Conservation (phyloP, 2,113 vertebrate species). For the Ciconia boyciana region DNA sequence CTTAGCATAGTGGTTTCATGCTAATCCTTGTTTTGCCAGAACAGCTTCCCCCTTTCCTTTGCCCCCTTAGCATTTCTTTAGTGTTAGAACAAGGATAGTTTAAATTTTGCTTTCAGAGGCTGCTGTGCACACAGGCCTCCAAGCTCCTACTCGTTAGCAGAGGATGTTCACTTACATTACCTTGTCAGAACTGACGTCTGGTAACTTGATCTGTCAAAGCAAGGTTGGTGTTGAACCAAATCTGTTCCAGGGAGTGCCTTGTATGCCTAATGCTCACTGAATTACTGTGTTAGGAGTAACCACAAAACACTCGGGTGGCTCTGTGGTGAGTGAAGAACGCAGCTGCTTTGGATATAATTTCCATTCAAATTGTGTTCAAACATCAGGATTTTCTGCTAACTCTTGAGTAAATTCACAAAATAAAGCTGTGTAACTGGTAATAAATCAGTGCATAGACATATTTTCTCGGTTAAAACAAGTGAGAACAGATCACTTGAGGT, state of each 20-base stretch:
- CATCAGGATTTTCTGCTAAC: neutral
- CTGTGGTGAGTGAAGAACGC: constrained; percentile 17
- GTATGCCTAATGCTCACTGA: neutral
- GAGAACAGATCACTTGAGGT: neutral
- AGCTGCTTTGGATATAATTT: constrained; percentile 32
- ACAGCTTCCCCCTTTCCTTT: neutral
- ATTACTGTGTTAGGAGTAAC: constrained; percentile 8
- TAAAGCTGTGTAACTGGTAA: neutral
- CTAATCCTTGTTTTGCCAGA: neutral
- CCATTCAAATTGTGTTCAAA: constrained; percentile 2
- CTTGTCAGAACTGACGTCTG: neutral
- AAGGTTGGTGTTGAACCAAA: neutral
- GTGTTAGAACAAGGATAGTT: neutral
- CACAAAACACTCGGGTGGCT: neutral
- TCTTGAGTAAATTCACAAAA: constrained; percentile 19
- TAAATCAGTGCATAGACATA: neutral
- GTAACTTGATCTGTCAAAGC: constrained; percentile 27
- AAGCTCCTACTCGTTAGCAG: neutral
- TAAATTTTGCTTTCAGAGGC: neutral
- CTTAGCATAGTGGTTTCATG: neutral
- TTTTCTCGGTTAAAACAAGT: constrained; percentile 30
- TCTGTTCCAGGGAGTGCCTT: neutral
- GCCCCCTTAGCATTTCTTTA: neutral
- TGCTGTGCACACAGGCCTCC: neutral
- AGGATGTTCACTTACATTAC: neutral